phyloP scores from a whole-genome alignment of 2,797 vertebrate species.

The Halcyon badia region DNA sequence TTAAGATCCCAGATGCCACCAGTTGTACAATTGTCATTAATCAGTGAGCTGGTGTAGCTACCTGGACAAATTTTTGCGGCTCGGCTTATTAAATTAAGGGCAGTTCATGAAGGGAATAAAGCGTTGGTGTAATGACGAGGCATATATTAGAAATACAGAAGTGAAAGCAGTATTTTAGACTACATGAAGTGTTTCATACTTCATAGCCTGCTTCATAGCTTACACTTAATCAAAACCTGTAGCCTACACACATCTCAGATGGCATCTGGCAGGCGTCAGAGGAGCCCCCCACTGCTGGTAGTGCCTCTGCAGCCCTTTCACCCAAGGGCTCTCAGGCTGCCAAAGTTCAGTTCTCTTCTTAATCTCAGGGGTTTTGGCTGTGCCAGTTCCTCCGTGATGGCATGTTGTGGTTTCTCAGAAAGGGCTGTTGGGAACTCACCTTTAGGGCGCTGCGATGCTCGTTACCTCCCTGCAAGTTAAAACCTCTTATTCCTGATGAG shows the following conservation, averaged over 20 bases:
- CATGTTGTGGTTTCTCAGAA: neutral
- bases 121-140: neutral
- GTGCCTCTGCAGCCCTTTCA: neutral
- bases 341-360: neutral
- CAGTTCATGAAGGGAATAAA: neutral
- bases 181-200: neutral
- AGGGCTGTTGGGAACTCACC: neutral
- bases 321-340: neutral
- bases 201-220: neutral
- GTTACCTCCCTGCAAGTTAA: neutral
- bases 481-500: neutral
- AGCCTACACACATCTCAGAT: neutral
- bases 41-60: neutral
- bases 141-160: neutral
- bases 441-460: neutral
- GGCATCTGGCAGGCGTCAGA: neutral
- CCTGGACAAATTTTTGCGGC: neutral
- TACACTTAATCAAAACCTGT: neutral
- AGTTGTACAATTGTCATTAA: neutral
- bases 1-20: neutral
- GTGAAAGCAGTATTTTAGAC: neutral
- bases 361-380: neutral
- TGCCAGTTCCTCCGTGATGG: neutral
- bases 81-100: neutral
- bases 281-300: accelerated